Evolutionary conservation across 2,888 invertebrate species (phyloP), one percentile per base, ranked within the genome.

Genomic region (Stenolophus ochropezus): DNA sequence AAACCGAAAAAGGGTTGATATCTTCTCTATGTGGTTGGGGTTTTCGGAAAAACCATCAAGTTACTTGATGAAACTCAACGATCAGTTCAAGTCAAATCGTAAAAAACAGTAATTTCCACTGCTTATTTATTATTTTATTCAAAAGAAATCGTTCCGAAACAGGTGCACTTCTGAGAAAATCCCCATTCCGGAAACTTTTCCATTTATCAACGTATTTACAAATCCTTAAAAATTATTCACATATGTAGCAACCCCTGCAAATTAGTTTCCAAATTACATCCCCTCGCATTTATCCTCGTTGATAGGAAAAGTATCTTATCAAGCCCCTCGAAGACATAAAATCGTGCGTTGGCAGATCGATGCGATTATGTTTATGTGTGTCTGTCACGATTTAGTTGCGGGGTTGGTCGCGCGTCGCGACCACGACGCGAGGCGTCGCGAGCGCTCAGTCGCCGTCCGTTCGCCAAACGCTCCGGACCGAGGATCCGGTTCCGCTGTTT

Each of bases 291-390:
- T 33, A 33, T 69, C 27, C 27, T 33, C 65, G 33, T 42, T 42
- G 33, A 42, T 42, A 42, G 33, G 33, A 69, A 69, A 69, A 69
- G 27, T 69, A 33, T 69, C 65, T 42, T 69, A 27, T 33, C 65
- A 69, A 69, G 27, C 33, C 65, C 65, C 18, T 11, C 33, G 65
- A 56, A 69, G 65, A 69, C 65, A 69, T 69, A 69, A 69, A 69
- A 69, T 69, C 33, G 65, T 69, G 33, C 27, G 27, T 69, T 69
- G 65, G 61, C 16, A 33, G 79, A 79, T 71, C 79, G 53, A 79
- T 79, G 51, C 71, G 79, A 79, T 79, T 79, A 79, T 79, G 79
- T 79, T 79, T 79, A 79, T 79, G 79, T 71, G 69, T 79, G 71
- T 79, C 79, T 79, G 79, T 71, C 69, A 79, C 79, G 79, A 79